Base-by-base conservation (phyloP, 2,888 invertebrate genomes). In the Xylota segnis region DNA sequence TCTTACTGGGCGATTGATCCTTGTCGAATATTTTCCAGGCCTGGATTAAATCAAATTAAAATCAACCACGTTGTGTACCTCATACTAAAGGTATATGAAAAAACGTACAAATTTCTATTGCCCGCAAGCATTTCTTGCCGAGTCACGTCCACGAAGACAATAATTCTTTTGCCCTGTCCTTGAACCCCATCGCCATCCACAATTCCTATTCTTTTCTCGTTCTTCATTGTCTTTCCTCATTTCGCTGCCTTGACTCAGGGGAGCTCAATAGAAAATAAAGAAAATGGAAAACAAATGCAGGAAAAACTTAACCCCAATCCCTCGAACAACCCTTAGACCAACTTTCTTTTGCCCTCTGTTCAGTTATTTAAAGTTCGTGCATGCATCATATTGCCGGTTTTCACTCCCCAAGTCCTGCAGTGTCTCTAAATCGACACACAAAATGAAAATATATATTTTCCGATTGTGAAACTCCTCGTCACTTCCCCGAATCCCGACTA, bases 141-240 rank as follows among this genome's bases (percentile, higher is more conserved):
- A 71, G 79, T 79, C 83, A 84, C 74, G 79, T 84, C 63, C 65
- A 37, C 34, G n/a, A 16, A 61, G 68, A 83, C 56, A 63, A 70
- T 58, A 50, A 58, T 75, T 68, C 58, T 34, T 75, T 75, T 84
- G 74, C 50, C 70, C 84, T 79, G 84, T 84, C 84, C 84, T 84
- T 84, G 84, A 84, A 84, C 84, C 84, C 65, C 45, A 75, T 32
- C 52, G 52, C 43, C 59, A 45, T 56, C 72, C 56, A 32, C 18
- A 59, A 68, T 43, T 63, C 52, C 40, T 54, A 18, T 74, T 65
- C 29, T 34, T 54, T 50, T 40, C 63, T 70, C 70, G 47, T 58
- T 84, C 29, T 32, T 16, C 12, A 43, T 52, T 61, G 45, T 52
- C 52, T 32, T 43, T 32, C 27, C 54, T 18, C 34, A 47, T 63